Conservation (phyloP, 2,797 vertebrate genomes). For the Halcyon badia region DNA sequence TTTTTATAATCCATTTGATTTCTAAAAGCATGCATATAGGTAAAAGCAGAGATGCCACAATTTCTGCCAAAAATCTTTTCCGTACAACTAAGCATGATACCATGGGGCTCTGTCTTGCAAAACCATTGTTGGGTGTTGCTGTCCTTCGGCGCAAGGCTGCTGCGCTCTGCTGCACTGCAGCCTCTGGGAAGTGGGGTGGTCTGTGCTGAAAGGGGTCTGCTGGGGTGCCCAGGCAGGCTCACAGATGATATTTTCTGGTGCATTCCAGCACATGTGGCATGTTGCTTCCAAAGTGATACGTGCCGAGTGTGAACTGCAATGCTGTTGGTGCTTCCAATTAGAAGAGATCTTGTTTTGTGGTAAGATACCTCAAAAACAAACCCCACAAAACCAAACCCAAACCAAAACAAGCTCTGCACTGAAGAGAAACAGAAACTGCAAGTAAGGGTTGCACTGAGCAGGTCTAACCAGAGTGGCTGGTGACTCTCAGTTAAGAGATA, state of each 20-base stretch:
- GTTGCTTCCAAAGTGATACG: not conserved
- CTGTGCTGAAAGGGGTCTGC: no score
- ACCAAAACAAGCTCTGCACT: not conserved
- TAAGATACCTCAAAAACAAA: not conserved
- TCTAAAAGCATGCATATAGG: not conserved
- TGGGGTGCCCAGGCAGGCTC: accelerated
- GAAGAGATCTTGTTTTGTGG: not conserved
- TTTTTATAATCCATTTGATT: not conserved
- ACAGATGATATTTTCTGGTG: not conserved
- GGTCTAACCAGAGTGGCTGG: not conserved
- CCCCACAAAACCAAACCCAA: no score
- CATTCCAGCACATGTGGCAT: accelerated
- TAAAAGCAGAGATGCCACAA: not conserved
- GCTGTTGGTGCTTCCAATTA: not conserved
- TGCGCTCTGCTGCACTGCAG: not conserved
- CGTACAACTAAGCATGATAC: not conserved
- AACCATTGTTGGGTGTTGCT: accelerated
- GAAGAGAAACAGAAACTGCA: not conserved
- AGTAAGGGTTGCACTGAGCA: not conserved
- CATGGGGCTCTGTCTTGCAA: accelerated
- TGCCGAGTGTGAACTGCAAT: accelerated
- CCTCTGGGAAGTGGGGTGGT: accelerated
- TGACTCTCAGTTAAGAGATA: not conserved
- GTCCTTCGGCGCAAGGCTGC: accelerated
- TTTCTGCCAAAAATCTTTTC: not conserved